These are phyloP conservation scores for Volucella zonaria DNA, from an alignment of 2,888 invertebrate genomes.

Conservation along the genomic window DNA sequence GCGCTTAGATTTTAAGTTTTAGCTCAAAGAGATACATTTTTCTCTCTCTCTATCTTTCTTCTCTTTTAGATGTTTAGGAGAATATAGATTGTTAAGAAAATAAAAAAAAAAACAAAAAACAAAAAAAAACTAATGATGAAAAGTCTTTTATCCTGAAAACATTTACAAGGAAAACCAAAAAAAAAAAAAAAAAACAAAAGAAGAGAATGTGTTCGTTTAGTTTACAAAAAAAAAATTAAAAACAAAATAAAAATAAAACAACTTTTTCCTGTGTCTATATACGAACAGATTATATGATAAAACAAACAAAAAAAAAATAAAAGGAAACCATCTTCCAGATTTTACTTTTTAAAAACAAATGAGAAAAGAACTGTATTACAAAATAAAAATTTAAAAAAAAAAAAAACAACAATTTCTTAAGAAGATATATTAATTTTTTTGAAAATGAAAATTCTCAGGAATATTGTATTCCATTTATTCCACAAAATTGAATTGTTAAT, in stretches of 20 bases:
- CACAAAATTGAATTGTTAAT: slow-evolving; percentile 67
- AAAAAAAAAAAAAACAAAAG: slow-evolving; percentile 46
- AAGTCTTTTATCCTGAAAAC: slow-evolving; percentile 58
- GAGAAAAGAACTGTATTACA: slow-evolving; percentile 61
- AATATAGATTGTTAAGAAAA: slow-evolving; percentile 61
- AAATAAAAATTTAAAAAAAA: slow-evolving; percentile 36
- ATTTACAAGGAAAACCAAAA: slow-evolving; percentile 53
- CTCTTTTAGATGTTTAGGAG: slow-evolving; percentile 71
- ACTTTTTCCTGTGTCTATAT: slow-evolving; percentile 66
- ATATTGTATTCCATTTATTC: slow-evolving; percentile 74
- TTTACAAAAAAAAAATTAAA: slow-evolving; percentile 66
- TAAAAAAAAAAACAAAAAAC: slow-evolving; percentile 19
- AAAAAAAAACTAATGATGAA: slow-evolving; percentile 11
- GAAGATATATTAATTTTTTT: slow-evolving; percentile 57
- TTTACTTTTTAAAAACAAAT: slow-evolving; percentile 52
- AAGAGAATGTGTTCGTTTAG: slow-evolving; percentile 70
- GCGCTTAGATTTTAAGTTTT: slow-evolving; percentile 72
- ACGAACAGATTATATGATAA: slow-evolving; percentile 57
- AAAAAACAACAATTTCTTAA: slow-evolving; percentile 58
- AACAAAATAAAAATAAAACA: slow-evolving; percentile 20
- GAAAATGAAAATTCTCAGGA: slow-evolving; percentile 69
- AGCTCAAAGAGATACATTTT: slow-evolving; percentile 70
- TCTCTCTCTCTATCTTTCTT: slow-evolving; percentile 66
- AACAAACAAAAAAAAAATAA: slow-evolving; percentile 68
- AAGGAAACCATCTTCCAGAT: slow-evolving; percentile 71